phyloP scores from a whole-genome alignment of 2,888 invertebrate species.

The Pheosia tremula region DNA sequence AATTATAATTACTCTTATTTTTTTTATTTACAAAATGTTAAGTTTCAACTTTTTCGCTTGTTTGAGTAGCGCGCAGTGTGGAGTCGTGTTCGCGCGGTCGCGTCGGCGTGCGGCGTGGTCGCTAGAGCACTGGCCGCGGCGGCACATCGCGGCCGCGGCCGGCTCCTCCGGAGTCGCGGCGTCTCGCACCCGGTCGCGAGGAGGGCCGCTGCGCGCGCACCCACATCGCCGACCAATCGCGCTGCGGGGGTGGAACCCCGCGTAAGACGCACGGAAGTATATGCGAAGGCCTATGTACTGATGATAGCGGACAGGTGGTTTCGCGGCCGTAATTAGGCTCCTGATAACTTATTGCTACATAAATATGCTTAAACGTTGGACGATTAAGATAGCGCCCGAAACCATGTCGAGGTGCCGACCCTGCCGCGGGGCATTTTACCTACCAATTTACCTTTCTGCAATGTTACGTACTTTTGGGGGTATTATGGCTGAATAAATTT shows the following conservation, averaged over 20 bases:
- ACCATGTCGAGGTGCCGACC: constrained; percentile 55
- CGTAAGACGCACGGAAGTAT: constrained; percentile 84
- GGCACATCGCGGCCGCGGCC: constrained; percentile 73
- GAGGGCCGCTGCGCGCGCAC: constrained; percentile 82
- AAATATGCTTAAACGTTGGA: constrained; percentile 76
- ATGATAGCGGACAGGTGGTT: constrained; percentile 84
- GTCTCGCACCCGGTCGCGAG: constrained; percentile 69
- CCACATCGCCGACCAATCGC: constrained; percentile 67
- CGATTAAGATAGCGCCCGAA: constrained; percentile 74
- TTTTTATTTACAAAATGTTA: constrained; percentile 8
- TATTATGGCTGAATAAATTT: constrained; percentile 50
- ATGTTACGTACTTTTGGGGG: constrained; percentile 51
- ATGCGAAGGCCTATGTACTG: constrained; percentile 85
- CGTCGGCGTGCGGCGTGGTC: constrained; percentile 54
- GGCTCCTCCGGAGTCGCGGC: constrained; percentile 71
- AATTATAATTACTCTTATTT: no score
- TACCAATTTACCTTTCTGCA: constrained; percentile 54
- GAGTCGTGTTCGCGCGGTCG: constrained; percentile 38
- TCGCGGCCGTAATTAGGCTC: constrained; percentile 81
- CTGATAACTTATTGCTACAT: constrained; percentile 82
- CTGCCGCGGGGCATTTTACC: constrained; percentile 52
- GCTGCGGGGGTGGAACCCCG: constrained; percentile 75
- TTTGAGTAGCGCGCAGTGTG: constrained; percentile 19
- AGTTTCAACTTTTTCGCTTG: constrained; percentile 22
- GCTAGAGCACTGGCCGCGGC: constrained; percentile 70